Evolutionary conservation across 1,140 invertebrate species (phyloP).

Genomic region (Mactra quadrangularis): DNA sequence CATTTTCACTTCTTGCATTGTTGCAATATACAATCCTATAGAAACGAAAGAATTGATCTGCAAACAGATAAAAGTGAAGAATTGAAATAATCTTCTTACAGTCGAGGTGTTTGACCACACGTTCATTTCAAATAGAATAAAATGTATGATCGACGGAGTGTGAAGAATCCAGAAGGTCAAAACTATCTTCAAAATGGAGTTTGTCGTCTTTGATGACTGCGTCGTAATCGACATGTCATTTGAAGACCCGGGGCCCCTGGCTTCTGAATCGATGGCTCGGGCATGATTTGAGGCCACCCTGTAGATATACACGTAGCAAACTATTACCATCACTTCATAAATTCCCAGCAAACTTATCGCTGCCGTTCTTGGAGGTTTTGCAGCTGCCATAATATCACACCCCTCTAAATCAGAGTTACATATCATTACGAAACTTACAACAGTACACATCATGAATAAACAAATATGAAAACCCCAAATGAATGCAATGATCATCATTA

Average conservation of each 20-base stretch:
- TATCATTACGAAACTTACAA: neutral
- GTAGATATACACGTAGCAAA: constrained; percentile 3
- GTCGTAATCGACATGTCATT: neutral
- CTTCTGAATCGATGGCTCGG: neutral
- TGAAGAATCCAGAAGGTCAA: constrained; percentile 5
- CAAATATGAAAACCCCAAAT: neutral
- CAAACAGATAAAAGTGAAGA: neutral
- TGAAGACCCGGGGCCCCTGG: neutral
- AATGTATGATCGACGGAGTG: neutral
- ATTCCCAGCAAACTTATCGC: neutral
- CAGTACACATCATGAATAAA: neutral
- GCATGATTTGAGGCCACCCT: neutral
- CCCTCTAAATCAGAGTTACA: neutral
- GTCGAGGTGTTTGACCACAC: neutral
- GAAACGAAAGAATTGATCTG: constrained; percentile 27
- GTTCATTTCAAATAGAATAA: neutral
- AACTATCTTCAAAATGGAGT: constrained; percentile 17
- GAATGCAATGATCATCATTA: neutral
- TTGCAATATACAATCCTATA: constrained; percentile 4
- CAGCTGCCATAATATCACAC: constrained; percentile 5
- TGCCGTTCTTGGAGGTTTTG: neutral
- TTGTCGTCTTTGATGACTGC: neutral
- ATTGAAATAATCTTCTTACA: neutral
- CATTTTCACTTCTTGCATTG: constrained; percentile 17
- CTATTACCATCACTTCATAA: neutral